A percentile compares a stretch with the other conserved stretches of the same genome.
Evolutionary conservation across 2,113 vertebrate species (phyloP).

Genomic region (Sapajus apella): DNA sequence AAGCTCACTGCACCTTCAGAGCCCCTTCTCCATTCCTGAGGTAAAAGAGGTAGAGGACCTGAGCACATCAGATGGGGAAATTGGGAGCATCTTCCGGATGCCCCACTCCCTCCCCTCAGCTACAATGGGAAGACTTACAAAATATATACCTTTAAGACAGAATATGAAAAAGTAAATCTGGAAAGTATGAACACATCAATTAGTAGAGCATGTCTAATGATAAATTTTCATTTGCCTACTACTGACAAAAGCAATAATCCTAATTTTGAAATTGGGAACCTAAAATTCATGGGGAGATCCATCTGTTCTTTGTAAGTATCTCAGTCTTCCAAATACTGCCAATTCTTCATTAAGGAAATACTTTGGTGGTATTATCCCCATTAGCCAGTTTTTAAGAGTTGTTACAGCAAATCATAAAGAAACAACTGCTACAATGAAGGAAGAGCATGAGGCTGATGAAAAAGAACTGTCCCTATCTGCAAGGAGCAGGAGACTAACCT

Average conservation of each 20-base stretch:
- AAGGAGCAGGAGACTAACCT: too few species aligned
- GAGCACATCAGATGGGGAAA: too few species aligned
- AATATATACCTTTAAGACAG: not conserved
- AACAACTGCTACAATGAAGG: not conserved
- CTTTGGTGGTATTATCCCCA: not conserved
- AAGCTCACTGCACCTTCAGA: too few species aligned
- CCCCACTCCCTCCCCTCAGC: too few species aligned
- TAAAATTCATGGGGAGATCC: constrained; percentile 22
- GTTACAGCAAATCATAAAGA: not conserved
- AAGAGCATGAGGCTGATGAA: too few species aligned
- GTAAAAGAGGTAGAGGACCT: too few species aligned
- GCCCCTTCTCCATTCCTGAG: too few species aligned
- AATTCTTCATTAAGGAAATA: not conserved
- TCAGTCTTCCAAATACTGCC: not conserved
- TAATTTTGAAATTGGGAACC: constrained; percentile 23
- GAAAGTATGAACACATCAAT: constrained; percentile 13
- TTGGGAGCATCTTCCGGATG: too few species aligned
- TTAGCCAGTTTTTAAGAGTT: not conserved
- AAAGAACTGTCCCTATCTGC: not conserved
- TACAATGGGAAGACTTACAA: not conserved
- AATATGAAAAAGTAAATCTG: not conserved
- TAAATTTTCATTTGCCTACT: not conserved
- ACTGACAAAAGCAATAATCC: not conserved
- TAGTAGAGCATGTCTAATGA: constrained; percentile 31
- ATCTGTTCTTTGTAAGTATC: not conserved